Conservation (phyloP, 2,888 invertebrate species). For the Mycogona germanica region DNA sequence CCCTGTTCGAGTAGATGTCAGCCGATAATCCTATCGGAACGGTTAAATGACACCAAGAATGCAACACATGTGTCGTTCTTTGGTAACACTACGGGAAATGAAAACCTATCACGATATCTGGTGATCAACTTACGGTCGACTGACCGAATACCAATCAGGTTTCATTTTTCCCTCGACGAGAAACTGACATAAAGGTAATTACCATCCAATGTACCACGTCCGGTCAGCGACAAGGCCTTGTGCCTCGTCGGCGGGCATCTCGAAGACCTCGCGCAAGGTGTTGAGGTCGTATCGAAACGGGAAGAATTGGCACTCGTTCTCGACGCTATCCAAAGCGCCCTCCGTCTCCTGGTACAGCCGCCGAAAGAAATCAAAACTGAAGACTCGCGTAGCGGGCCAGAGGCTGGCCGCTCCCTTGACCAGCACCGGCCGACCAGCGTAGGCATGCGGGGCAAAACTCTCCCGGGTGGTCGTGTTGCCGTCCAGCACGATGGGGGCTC, state of each 20-base stretch:
- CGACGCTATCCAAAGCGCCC: conserved; percentile 58
- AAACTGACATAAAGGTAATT: conserved; percentile 36
- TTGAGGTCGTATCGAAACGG: conserved; percentile 73
- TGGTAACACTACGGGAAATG: too few species aligned
- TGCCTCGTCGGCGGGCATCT: conserved; percentile 54
- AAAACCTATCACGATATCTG: too few species aligned
- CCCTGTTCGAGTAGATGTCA: too few species aligned
- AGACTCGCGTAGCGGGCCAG: conserved; percentile 55
- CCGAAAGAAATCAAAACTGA: conserved; percentile 29
- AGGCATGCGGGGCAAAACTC: conserved; percentile 58
- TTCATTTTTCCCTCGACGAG: too few species aligned
- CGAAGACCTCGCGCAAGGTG: conserved; percentile 60
- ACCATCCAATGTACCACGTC: conserved; percentile 88
- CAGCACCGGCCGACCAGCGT: conserved; percentile 64
- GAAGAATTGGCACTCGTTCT: conserved; percentile 73
- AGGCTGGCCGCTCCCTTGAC: conserved; percentile 59
- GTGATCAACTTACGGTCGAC: too few species aligned
- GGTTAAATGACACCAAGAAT: too few species aligned
- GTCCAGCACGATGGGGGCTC: conserved; percentile 50
- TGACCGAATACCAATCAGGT: too few species aligned
- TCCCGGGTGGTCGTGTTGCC: conserved; percentile 39
- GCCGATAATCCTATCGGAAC: too few species aligned
- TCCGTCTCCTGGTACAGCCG: conserved; percentile 26
- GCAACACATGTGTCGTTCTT: too few species aligned
- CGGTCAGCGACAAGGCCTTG: conserved; percentile 46